Percentiles rank a stretch among this genome's conserved stretches.
Conservation (phyloP, 2,113 vertebrate species). For the cat (Felis catus) region DNA sequence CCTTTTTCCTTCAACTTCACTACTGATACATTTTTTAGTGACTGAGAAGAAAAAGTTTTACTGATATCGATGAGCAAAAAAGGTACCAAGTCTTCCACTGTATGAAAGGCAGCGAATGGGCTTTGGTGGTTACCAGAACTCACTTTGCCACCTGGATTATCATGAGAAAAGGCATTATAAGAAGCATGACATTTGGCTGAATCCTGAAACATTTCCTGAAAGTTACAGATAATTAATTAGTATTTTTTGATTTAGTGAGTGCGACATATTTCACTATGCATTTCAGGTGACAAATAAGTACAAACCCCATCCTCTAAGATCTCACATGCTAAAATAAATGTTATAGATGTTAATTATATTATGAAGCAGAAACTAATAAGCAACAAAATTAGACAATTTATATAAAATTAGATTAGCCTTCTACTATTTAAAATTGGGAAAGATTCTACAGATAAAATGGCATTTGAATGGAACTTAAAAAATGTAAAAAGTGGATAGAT, state of each 20-base stretch:
- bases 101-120: neutral
- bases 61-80: neutral
- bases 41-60: neutral
- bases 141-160: neutral
- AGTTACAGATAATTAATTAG: neutral
- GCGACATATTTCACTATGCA: neutral
- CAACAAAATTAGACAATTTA: neutral
- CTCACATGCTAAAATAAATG: neutral
- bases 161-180: neutral
- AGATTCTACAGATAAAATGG: neutral
- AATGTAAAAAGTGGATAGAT: neutral
- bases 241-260: neutral
- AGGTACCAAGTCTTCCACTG: neutral
- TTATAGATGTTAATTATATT: neutral
- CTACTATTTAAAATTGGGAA: neutral
- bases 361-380: neutral
- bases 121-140: neutral
- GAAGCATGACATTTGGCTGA: neutral
- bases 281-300: neutral
- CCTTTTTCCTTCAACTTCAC: neutral
- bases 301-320: neutral
- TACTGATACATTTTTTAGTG: neutral
- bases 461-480: neutral
- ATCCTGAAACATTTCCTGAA: neutral
- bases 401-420: neutral